Evolutionary conservation across 23 tunicate genomes (phyloP), one percentile per base, ranked within the genome.

Genomic region (Styela clava): DNA sequence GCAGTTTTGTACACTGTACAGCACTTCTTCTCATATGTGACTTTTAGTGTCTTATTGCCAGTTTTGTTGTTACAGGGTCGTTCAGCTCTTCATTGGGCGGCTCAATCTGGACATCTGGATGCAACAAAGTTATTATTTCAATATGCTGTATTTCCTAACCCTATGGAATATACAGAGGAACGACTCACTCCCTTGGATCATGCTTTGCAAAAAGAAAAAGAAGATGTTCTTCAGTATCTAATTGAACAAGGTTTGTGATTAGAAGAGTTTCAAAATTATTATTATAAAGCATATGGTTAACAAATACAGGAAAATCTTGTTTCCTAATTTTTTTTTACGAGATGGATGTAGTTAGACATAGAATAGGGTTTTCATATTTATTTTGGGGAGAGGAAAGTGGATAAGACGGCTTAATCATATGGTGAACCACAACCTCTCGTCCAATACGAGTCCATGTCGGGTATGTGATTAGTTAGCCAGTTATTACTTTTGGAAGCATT

Each of bases 51-150:
- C n/a, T n/a, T n/a, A n/a, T n/a, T n/a, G n/a, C n/a, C n/a, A n/a
- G n/a, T n/a, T n/a, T n/a, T n/a, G n/a, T n/a, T n/a, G n/a, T n/a
- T n/a, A n/a, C 70, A 88, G 91, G 99, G 99, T 2, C 67, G 79
- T 69, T 88, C 99, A 31, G 95, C 99, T 9, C 78, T 95, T 16
- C 99, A 95, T 84, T 86, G 95, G 91, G 91, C 99, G 3, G 99
- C 99, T 22, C 91, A 89, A 37, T 79, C 88, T 44, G 94, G 94
- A 12, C 95, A 95, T 7, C 74, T 95, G 36, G 99, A 89, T 69
- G 99, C 91, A 24, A 79, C 87, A 24, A 95, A 88, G 33, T 83
- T 95, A 9, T 69, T 95, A 18, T 76, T 89, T 64, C 99, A 95
- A 86, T 89, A 89, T 63, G 74, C 87, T 0, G 99, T 89, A 2